These are phyloP conservation scores for Planococcus citri DNA, from an alignment of 1,140 invertebrate species.

Conservation along the genomic window DNA sequence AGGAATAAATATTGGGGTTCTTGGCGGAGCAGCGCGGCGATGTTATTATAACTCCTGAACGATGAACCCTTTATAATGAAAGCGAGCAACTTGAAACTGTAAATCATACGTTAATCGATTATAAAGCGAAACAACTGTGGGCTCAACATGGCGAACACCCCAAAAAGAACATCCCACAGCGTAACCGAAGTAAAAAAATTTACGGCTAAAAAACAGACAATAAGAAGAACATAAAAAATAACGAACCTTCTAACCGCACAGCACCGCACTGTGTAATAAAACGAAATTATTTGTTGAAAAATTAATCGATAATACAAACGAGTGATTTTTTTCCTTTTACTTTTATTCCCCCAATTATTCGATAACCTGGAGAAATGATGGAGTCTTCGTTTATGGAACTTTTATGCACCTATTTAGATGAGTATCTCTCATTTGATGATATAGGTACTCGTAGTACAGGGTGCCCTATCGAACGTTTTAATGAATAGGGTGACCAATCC, in stretches of 20 bases:
- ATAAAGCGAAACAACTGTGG: background rate
- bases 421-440: too few species aligned
- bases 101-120: slow-evolving; percentile 2
- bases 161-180: background rate
- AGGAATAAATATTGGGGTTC: background rate
- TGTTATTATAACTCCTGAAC: background rate
- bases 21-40: background rate
- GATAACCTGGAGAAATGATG: too few species aligned
- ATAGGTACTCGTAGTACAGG: too few species aligned
- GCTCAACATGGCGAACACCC: too few species aligned
- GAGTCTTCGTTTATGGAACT: too few species aligned
- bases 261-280: background rate
- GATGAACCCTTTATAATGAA: slow-evolving; percentile 3
- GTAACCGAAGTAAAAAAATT: background rate
- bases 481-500: too few species aligned
- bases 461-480: too few species aligned
- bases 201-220: background rate
- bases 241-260: background rate
- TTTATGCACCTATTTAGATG: too few species aligned
- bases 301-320: background rate
- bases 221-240: background rate
- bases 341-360: background rate
- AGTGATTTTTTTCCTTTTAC: background rate
- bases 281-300: background rate
- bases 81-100: background rate